These are phyloP conservation scores for Trachemys scripta DNA, from an alignment of 2,113 vertebrate genomes.

Conservation along the genomic window DNA sequence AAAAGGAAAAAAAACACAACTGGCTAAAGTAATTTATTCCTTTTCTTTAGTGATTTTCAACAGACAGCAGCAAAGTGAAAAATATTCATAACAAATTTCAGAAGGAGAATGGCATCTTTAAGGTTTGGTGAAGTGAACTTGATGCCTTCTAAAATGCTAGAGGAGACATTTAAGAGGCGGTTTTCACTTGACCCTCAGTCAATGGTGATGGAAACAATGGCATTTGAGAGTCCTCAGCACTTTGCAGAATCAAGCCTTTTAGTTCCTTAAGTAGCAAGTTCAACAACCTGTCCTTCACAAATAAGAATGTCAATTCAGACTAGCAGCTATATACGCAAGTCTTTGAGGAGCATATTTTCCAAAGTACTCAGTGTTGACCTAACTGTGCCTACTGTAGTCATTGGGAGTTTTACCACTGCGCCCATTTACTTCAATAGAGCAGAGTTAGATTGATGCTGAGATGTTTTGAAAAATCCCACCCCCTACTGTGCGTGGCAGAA, in stretches of 20 bases:
- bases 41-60: not conserved
- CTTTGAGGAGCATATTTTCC: not conserved
- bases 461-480: not conserved
- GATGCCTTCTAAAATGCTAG: not conserved
- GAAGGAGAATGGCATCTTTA: not conserved
- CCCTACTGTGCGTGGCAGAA: not conserved
- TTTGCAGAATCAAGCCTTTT: not conserved
- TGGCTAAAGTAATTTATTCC: not conserved
- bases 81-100: not conserved
- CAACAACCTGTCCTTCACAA: not conserved
- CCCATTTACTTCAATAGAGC: not conserved
- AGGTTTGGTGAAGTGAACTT: not conserved
- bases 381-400: not conserved
- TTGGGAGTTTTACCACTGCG: not conserved
- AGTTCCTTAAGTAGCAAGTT: not conserved
- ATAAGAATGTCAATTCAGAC: not conserved
- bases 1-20: not conserved
- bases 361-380: not conserved
- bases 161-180: not conserved
- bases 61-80: not conserved
- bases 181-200: not conserved
- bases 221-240: not conserved
- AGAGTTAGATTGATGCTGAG: not conserved
- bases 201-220: not conserved
- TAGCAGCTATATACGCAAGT: not conserved